Conservation (phyloP, 2,888 invertebrate genomes). For the Heliconius cydno region DNA sequence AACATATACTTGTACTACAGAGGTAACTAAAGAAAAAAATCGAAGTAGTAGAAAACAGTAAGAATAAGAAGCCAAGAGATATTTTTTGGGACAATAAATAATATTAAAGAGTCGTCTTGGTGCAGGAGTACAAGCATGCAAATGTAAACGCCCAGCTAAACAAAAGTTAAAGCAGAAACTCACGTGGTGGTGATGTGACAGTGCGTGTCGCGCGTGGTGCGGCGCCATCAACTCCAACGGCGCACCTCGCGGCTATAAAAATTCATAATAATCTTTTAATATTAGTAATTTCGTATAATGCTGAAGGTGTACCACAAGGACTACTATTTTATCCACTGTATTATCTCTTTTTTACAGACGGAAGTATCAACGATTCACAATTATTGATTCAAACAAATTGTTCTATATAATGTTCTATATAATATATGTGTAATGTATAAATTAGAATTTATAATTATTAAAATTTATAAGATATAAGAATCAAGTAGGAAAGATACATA, state of each 20-base stretch:
- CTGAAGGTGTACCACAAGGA: neutral
- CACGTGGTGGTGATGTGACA: constrained; percentile 70
- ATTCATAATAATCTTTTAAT: neutral
- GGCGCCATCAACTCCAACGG: constrained; percentile 73
- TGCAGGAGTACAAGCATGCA: too few relatives aligned
- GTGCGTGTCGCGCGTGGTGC: constrained; percentile 70
- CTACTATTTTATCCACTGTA: neutral
- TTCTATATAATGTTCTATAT: neutral
- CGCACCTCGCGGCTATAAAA: constrained; percentile 66
- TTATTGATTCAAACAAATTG: neutral
- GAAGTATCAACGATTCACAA: neutral
- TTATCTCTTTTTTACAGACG: neutral
- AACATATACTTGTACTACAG: too few relatives aligned
- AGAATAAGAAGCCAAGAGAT: too few relatives aligned
- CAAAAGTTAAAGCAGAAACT: constrained; percentile 49
- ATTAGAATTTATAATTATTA: too few relatives aligned
- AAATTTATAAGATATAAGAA: neutral
- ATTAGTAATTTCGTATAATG: neutral
- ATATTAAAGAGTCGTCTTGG: too few relatives aligned
- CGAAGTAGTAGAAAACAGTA: too few relatives aligned
- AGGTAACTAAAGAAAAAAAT: too few relatives aligned
- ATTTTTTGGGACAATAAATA: too few relatives aligned
- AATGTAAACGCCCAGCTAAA: too few relatives aligned
- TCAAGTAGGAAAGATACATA: too few relatives aligned
- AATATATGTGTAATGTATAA: neutral